phyloP scores from a whole-genome alignment of 2,797 vertebrate genomes.

The Anas bahamensis region DNA sequence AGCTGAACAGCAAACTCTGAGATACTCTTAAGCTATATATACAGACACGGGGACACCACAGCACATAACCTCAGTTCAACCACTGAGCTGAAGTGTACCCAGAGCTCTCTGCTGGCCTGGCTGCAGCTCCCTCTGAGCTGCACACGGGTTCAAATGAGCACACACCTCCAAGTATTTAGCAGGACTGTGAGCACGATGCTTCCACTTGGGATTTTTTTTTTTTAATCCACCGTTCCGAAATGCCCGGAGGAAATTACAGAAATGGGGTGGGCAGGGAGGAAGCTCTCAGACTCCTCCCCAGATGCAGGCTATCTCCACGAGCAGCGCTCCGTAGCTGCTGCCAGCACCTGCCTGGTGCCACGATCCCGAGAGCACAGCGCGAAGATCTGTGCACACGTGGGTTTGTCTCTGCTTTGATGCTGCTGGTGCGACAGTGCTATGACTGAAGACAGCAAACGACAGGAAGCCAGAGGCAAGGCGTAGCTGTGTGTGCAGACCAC shows the following conservation, averaged over 20 bases:
- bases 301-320: not conserved
- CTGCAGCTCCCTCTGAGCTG: not conserved
- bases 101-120: not conserved
- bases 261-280: not conserved
- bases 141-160: not conserved
- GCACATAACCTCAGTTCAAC: not conserved
- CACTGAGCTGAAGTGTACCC: not conserved
- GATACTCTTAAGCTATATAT: not conserved
- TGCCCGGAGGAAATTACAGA: not conserved
- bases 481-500: rapidly evolving
- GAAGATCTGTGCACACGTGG: not conserved
- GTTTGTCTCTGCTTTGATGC: not conserved
- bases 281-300: not conserved
- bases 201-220: not conserved
- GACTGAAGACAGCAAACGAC: not conserved
- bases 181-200: not conserved
- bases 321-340: not conserved
- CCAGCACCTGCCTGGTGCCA: not conserved
- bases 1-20: not conserved
- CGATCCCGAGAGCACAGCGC: not conserved
- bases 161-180: not conserved
- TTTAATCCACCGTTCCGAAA: not conserved
- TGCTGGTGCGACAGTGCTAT: not conserved
- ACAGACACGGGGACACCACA: not conserved
- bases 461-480: not conserved